A percentile compares a stretch with the other conserved stretches of the same genome.
phyloP scores from a whole-genome alignment of 2,113 vertebrate species.

The Vidua macroura region DNA sequence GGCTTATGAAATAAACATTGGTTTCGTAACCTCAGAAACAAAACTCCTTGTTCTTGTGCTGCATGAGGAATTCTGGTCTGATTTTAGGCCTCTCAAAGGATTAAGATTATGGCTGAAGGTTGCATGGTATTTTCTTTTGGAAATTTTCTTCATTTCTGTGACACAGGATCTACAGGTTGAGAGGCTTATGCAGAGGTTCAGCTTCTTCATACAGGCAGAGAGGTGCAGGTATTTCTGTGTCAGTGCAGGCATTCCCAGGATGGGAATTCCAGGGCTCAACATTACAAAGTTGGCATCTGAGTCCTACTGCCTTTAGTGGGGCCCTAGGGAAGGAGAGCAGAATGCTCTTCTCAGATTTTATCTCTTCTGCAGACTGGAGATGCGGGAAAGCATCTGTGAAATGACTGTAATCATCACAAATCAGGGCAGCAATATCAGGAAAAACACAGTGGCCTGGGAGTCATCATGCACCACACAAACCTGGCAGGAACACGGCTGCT shows the following conservation, averaged over 20 bases:
- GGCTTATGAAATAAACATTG: constrained; percentile 57
- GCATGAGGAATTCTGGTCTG: background rate
- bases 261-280: background rate
- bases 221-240: background rate
- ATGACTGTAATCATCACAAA: background rate
- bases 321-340: background rate
- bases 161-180: background rate
- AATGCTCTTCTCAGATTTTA: background rate
- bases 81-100: background rate
- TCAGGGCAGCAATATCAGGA: background rate
- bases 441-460: background rate
- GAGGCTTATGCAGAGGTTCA: background rate
- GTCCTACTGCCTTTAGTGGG: background rate
- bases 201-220: background rate
- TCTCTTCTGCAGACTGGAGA: background rate
- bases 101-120: background rate
- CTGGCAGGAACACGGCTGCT: background rate
- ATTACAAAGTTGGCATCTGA: background rate
- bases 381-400: background rate
- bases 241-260: background rate
- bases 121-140: background rate
- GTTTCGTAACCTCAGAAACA: background rate
- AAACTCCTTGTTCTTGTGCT: background rate
- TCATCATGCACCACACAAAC: background rate
- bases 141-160: background rate